phyloP scores from a whole-genome alignment of 2,797 vertebrate species.

The Esox lucius region DNA sequence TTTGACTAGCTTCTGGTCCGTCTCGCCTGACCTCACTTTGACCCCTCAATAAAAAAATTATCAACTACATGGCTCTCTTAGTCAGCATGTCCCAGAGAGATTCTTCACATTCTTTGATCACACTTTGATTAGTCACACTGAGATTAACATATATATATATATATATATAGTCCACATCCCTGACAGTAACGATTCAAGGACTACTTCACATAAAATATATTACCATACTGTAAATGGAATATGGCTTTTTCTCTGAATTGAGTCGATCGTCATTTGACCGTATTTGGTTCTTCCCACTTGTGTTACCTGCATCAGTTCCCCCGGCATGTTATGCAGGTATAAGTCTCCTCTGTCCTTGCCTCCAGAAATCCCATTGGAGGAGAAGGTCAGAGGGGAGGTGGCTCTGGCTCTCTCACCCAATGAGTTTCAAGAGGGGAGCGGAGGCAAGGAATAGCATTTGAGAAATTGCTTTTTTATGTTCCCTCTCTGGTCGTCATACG shows the following conservation, averaged over 20 bases:
- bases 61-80: neutral
- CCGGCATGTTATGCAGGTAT: too few species aligned
- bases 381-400: too few species aligned
- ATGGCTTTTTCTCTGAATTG: neutral
- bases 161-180: too few species aligned
- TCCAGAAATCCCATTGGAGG: too few species aligned
- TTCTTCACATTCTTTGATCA: neutral
- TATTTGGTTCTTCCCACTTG: slow-evolving; percentile 15
- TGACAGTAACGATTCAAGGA: too few species aligned
- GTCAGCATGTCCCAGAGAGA: neutral
- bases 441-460: too few species aligned
- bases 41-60: neutral
- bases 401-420: too few species aligned
- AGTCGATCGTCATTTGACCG: neutral
- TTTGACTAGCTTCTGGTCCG: neutral
- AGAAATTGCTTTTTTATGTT: slow-evolving; percentile 38
- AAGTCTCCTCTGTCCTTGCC: slow-evolving; percentile 16
- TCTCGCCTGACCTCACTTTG: neutral
- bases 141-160: neutral
- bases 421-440: too few species aligned
- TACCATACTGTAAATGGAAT: too few species aligned
- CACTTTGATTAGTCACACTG: neutral
- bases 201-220: too few species aligned
- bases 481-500: slow-evolving; percentile 45
- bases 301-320: slow-evolving; percentile 23